Base-by-base conservation (phyloP, 2,113 vertebrate genomes). In the Oreochromis aureus region DNA sequence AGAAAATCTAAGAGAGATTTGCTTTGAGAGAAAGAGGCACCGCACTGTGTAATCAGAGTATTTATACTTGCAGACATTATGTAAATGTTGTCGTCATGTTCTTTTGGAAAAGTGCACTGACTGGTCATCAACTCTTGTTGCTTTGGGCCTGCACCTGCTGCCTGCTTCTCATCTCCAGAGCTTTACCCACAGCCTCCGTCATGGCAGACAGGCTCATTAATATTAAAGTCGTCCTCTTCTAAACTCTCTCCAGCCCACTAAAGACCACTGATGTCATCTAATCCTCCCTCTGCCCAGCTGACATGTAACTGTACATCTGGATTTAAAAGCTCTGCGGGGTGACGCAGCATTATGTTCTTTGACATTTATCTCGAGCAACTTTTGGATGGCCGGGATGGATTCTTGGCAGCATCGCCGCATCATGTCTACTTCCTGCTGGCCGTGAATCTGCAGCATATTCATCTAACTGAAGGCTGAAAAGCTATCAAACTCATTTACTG, bases 91-190 rank as follows among this genome's bases (percentile, higher is more conserved):
- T 9, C 3, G 18, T 56, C 88, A 18, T 81, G 71, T 86, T 90
- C 39, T 80, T 41, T 1, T 7, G 46, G 82, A 78, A 22, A 55
- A 83, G 80, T 51, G 55, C 81, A 18, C 30, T 36, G 59, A 86
- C 56, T 73, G 34, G 6, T 86, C 89, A 46, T 83, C 71, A 16
- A 3, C 71, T 39, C 84, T 56, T 9, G 36, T 1, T 80, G 87
- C 85, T 69, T 46, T 63, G 10, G 86, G 80, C 61, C 81, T 86
- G 79, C 91, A 92, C 85, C 92, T 94, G 92, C 90, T 92, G 82
- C 86, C 53, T 16, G 27, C 4, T 36, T 32, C 86, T 79, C 36
- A 12, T 82, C 53, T 51, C 71, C 89, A 10, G 18, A 87, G 44
- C 51, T 58, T 22, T 24, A 61, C 15, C 56, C 30, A 54, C 81